These are phyloP conservation scores for Pasiphila rectangulata DNA, from an alignment of 2,888 invertebrate species.

Conservation along the genomic window DNA sequence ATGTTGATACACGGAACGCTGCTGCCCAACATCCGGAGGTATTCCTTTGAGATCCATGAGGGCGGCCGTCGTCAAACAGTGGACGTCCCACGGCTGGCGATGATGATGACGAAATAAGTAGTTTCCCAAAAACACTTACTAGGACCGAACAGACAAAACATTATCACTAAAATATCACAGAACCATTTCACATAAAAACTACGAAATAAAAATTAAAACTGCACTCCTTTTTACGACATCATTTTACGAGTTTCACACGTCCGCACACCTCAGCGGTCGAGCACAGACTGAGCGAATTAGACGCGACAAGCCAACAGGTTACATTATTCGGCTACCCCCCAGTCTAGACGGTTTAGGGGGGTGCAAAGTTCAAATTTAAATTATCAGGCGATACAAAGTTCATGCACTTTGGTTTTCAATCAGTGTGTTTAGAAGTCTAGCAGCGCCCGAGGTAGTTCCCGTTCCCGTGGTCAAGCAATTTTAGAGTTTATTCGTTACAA, in stretches of 20 bases:
- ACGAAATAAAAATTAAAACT: no score
- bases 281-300: conserved; percentile 18
- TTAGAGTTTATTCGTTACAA: background rate
- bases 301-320: conserved; percentile 25
- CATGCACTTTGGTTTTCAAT: conserved; percentile 31
- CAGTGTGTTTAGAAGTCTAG: background rate
- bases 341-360: conserved; percentile 30
- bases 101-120: background rate
- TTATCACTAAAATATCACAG: conserved; percentile 33
- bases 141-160: conserved; percentile 37
- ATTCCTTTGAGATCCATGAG: no score
- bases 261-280: conserved; percentile 14
- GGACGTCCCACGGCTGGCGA: no score
- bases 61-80: no score
- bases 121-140: conserved; percentile 30
- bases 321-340: conserved; percentile 25
- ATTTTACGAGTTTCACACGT: conserved; percentile 12
- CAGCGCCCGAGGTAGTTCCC: no score
- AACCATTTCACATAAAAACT: conserved; percentile 13
- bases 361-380: conserved; percentile 23
- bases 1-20: no score
- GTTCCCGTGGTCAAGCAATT: no score
- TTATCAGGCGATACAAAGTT: conserved; percentile 27
- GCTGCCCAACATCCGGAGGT: no score
- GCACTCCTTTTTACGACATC: background rate